Conservation (phyloP, 1,140 invertebrate species). For the Carposina sasakii region DNA sequence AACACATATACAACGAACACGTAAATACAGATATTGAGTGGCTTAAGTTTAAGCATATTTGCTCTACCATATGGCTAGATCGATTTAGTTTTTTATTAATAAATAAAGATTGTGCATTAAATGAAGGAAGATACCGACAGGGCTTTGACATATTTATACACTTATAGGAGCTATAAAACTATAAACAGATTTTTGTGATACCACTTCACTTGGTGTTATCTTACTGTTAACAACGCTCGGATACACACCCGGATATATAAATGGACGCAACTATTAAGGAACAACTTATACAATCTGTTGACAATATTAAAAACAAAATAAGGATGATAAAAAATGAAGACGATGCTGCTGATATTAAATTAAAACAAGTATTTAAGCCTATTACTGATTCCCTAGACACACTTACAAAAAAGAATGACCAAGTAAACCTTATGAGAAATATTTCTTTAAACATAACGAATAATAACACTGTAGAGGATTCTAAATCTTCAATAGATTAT, state of each 20-base stretch:
- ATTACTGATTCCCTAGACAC: slow-evolving; percentile 3
- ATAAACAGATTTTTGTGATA: not conserved
- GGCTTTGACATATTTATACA: slow-evolving; percentile 24
- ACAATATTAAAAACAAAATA: slow-evolving; percentile 5
- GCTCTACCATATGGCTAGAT: slow-evolving; percentile 35
- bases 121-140: slow-evolving; percentile 34
- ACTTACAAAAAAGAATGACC: not conserved
- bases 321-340: not conserved
- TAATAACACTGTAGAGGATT: slow-evolving; percentile 3
- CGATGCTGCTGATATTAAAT: not conserved
- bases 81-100: slow-evolving; percentile 36
- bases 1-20: slow-evolving; percentile 53
- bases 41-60: slow-evolving; percentile 37
- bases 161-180: not conserved
- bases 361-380: slow-evolving; percentile 3
- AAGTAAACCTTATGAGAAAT: too few relatives aligned
- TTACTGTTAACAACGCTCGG: not conserved
- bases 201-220: not conserved
- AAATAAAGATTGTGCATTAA: slow-evolving; percentile 30
- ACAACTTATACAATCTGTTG: slow-evolving; percentile 3
- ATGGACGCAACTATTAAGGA: not conserved
- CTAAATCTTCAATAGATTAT: not conserved
- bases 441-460: not conserved
- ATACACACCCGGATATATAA: too few relatives aligned
- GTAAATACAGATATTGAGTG: slow-evolving; percentile 40